Evolutionary conservation across 2,888 invertebrate genomes (phyloP).

Genomic region (Pycnomerus fuliginosus): DNA sequence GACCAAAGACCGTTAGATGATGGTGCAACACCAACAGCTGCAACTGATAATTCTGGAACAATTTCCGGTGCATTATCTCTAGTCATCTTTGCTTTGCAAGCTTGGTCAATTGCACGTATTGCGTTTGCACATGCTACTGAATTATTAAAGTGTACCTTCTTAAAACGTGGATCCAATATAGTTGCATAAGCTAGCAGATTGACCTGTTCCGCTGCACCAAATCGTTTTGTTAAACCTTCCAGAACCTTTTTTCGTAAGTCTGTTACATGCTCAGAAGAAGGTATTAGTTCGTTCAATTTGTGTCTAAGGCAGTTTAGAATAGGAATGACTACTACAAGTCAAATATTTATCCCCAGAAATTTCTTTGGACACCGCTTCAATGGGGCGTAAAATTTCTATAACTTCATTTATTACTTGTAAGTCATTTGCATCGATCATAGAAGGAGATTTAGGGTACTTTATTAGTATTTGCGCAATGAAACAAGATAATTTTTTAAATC

Average conservation of each 20-base stretch:
- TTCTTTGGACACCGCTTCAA: constrained; percentile 3
- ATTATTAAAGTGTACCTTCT: constrained; percentile 15
- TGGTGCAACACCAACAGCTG: no score
- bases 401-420: constrained; percentile 1
- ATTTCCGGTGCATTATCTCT: no score
- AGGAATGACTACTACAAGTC: constrained; percentile 7
- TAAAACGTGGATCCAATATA: constrained; percentile 23
- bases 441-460: background rate
- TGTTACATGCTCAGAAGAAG: background rate
- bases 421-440: constrained; percentile 3
- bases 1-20: no score
- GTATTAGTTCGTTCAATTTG: background rate
- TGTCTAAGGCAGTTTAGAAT: constrained; percentile 5
- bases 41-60: no score
- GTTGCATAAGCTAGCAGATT: constrained; percentile 11
- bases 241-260: constrained; percentile 1
- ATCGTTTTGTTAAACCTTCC: constrained; percentile 6
- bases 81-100: no score
- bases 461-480: constrained; percentile 1
- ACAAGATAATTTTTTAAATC: constrained; percentile 26
- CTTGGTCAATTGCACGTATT: no score
- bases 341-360: constrained; percentile 1
- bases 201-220: constrained; percentile 6
- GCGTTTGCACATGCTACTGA: no score
- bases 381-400: background rate